These are phyloP conservation scores for Drosophila ananassae DNA, from an alignment of 1,140 invertebrate genomes.

Conservation along the genomic window DNA sequence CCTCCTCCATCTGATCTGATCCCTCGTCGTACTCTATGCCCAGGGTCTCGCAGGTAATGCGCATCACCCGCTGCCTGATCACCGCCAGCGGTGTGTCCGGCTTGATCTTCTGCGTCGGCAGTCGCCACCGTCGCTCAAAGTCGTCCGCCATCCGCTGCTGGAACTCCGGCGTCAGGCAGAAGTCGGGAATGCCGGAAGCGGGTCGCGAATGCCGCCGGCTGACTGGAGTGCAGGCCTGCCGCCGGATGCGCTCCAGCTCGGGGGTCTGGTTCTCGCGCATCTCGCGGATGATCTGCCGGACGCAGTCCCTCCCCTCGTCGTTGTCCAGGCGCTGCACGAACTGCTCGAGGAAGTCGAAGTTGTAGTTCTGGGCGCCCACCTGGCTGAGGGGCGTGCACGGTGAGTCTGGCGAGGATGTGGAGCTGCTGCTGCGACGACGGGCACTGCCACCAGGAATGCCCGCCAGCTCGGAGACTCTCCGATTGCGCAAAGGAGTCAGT, in stretches of 20 bases:
- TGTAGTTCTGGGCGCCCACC: slow-evolving; percentile 41
- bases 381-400: slow-evolving; percentile 66
- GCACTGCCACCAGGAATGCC: slow-evolving; percentile 9
- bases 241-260: slow-evolving; percentile 72
- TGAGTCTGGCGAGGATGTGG: slow-evolving; percentile 41
- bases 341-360: slow-evolving; percentile 73
- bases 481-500: slow-evolving; percentile 73
- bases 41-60: slow-evolving; percentile 73
- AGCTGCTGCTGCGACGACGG: slow-evolving; percentile 23
- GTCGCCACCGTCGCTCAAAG: slow-evolving; percentile 75
- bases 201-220: slow-evolving; percentile 39
- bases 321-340: slow-evolving; percentile 62
- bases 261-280: slow-evolving; percentile 79
- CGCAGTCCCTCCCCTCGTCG: slow-evolving; percentile 63
- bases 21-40: slow-evolving; percentile 63
- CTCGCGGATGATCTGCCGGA: slow-evolving; percentile 74
- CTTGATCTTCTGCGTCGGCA: slow-evolving; percentile 70
- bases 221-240: slow-evolving; percentile 73
- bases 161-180: slow-evolving; percentile 75
- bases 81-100: slow-evolving; percentile 76
- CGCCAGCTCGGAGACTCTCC: slow-evolving; percentile 69
- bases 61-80: slow-evolving; percentile 66
- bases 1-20: background rate
- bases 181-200: slow-evolving; percentile 70
- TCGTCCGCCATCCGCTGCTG: slow-evolving; percentile 79